Evolutionary conservation across 2,888 invertebrate genomes (phyloP), one percentile per base, ranked within the genome.

Genomic region (Scaeva pyrastri): DNA sequence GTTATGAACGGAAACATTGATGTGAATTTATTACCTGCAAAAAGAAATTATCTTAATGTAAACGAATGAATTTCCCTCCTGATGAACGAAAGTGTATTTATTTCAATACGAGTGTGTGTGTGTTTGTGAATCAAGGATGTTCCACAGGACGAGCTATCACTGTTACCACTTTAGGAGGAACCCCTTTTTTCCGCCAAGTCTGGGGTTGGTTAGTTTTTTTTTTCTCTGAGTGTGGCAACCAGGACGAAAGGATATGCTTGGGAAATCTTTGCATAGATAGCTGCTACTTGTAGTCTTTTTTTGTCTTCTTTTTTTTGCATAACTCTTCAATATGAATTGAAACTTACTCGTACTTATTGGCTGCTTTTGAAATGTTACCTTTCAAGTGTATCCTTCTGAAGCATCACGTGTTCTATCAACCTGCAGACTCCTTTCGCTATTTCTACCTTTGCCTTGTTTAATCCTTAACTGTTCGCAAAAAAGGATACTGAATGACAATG

Each of bases 11-110:
- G 85, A 85, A 85, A 85, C 85, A 77, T 85, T 85, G 85, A 85
- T 85, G 85, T 80, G 73, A 85, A 85, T 85, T 85, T 85, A 85
- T 85, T 85, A 85, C 85, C 85, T 85, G 85, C 76, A 81, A 76
- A 85, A 85, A 81, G 80, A 85, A 85, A 85, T 85, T 85, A 76
- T 85, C 85, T 81, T 85, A 85, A 85, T 81, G 85, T 85, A 85
- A 85, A 80, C 81, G 85, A 81, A 85, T 81, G 85, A 85, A 85
- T 81, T 85, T 80, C 85, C 80, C 45, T 73, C 72, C 72, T 85
- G 79, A 85, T 80, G 84, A 77, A 62, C 31, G 55, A 11, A 80
- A 55, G 72, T 85, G 21, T 60, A 41, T 60, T 41, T 10, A 52
- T 52, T 23, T 58, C 19, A 79, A 78, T 83, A 41, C 12, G 3